Evolutionary conservation across 2,797 vertebrate genomes (phyloP).

Genomic region (Lacerta viridis): DNA sequence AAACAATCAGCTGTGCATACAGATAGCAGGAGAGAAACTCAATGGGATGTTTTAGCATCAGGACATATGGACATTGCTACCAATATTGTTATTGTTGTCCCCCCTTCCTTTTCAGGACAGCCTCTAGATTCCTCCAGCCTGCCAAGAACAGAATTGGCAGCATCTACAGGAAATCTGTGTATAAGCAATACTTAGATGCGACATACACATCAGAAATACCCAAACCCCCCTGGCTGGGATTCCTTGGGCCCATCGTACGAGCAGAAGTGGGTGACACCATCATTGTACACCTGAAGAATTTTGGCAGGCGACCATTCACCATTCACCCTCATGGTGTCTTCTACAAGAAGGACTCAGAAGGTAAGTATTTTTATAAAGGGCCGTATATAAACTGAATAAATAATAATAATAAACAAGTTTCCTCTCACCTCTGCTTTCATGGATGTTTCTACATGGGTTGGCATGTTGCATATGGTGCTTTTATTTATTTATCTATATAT

Average conservation of each 20-base stretch:
- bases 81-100: conserved; percentile 2
- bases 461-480: background rate
- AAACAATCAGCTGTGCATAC: background rate
- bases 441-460: background rate
- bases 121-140: conserved; percentile 76
- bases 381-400: no score
- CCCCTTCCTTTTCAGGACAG: conserved; percentile 63
- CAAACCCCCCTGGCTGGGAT: conserved; percentile 81
- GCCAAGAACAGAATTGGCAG: conserved; percentile 79
- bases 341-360: conserved; percentile 84
- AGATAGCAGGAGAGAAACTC: background rate
- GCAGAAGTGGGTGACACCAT: conserved; percentile 83
- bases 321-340: conserved; percentile 84
- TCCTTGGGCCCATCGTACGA: conserved; percentile 81
- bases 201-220: conserved; percentile 73
- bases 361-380: conserved; percentile 63
- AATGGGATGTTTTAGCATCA: background rate
- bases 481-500: no score
- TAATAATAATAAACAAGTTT: background rate
- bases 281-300: conserved; percentile 81
- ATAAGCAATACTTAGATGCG: conserved; percentile 79
- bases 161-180: conserved; percentile 81
- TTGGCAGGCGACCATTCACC: conserved; percentile 78
- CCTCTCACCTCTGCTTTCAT: background rate
- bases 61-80: background rate